phyloP scores from a whole-genome alignment of 2,797 vertebrate species.

The Atherinosoma microstoma region DNA sequence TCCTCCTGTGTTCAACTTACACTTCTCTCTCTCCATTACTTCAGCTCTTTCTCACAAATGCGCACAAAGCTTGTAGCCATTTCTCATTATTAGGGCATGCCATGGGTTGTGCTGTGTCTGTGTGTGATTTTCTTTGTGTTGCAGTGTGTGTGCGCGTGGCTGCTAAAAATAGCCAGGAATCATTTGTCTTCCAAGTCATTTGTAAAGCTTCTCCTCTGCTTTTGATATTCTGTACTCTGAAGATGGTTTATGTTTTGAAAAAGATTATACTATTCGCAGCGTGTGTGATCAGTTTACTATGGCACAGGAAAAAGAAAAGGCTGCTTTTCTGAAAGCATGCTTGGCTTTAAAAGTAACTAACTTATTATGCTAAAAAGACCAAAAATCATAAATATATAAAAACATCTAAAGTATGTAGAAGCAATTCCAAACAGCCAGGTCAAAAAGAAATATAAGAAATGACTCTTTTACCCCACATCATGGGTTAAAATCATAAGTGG shows the following conservation, averaged over 20 bases:
- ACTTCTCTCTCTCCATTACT: conserved; percentile 8
- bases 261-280: conserved; percentile 18
- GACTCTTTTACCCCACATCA: too few relatives aligned
- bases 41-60: neutral
- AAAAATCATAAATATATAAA: neutral
- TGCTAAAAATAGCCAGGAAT: conserved; percentile 63
- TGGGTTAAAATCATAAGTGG: too few relatives aligned
- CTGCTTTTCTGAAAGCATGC: conserved; percentile 4
- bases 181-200: conserved; percentile 51
- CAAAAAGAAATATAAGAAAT: too few relatives aligned
- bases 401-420: neutral
- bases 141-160: conserved; percentile 7
- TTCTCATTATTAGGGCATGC: conserved; percentile 65
- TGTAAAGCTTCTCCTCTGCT: conserved; percentile 22
- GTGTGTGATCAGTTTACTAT: conserved; percentile 11
- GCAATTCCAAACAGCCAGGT: too few relatives aligned
- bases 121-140: conserved; percentile 31
- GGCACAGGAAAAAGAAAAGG: neutral
- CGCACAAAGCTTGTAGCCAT: conserved; percentile 33
- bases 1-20: conserved; percentile 9
- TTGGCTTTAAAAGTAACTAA: conserved; percentile 17
- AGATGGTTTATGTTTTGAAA: conserved; percentile 9
- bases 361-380: neutral
- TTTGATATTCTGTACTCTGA: conserved; percentile 30
- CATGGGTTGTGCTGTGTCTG: conserved; percentile 43